A percentile compares a stretch with the other conserved stretches of the same genome.
Evolutionary conservation across 2,113 vertebrate genomes (phyloP).

Genomic region (Nicator chloris): DNA sequence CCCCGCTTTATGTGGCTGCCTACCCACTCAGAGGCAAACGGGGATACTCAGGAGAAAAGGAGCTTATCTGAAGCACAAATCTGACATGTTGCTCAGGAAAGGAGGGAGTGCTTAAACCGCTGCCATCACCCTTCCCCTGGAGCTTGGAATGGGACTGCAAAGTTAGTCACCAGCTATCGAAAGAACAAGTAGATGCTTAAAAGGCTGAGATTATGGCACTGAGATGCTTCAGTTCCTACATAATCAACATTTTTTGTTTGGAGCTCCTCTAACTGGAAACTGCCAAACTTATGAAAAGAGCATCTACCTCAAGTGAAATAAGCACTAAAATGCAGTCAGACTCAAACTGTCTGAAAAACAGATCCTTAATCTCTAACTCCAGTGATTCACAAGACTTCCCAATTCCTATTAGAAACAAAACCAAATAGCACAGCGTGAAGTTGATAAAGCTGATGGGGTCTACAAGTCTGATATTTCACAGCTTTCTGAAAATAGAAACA

Average conservation of each 20-base stretch:
- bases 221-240: background rate
- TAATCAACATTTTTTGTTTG: background rate
- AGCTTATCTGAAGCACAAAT: background rate
- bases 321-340: background rate
- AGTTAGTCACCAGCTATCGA: background rate
- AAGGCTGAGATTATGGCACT: background rate
- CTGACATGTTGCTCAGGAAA: background rate
- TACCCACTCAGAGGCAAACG: background rate
- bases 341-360: background rate
- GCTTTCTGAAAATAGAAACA: background rate
- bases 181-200: background rate
- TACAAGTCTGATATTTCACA: background rate
- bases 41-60: background rate
- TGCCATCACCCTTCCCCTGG: background rate
- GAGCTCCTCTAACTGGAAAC: background rate
- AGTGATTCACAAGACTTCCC: background rate
- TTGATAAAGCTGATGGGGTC: background rate
- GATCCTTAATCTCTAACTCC: background rate
- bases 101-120: background rate
- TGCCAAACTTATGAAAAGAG: background rate
- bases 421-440: background rate
- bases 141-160: background rate
- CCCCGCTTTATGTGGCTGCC: background rate
- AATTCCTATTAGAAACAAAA: background rate
- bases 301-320: background rate